Evolutionary conservation across 2,888 invertebrate genomes (phyloP).

Genomic region (Cataglyphis cursor): DNA sequence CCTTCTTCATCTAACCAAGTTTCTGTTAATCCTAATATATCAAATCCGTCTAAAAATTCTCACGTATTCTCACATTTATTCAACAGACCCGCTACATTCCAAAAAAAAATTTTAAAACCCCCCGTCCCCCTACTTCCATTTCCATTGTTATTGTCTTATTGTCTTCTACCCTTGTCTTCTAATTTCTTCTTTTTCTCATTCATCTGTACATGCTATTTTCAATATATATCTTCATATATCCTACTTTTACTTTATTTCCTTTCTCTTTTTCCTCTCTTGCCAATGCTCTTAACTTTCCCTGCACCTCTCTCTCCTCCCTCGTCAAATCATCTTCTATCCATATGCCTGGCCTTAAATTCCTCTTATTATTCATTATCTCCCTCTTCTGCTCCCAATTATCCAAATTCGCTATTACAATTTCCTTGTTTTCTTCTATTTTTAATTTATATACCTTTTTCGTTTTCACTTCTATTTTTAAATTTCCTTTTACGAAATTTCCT

Average conservation of each 20-base stretch:
- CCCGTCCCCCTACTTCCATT: neutral
- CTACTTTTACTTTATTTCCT: conserved; percentile 46
- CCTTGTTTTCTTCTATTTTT: neutral
- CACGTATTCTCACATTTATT: conserved; percentile 4
- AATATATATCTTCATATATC: conserved; percentile 32
- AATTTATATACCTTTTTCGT: neutral
- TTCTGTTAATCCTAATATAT: conserved; percentile 10
- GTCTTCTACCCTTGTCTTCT: neutral
- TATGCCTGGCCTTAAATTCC: conserved; percentile 30
- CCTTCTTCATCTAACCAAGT: neutral
- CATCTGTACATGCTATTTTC: neutral
- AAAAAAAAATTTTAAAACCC: conserved; percentile 10
- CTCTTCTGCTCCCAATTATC: conserved; percentile 44
- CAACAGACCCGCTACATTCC: conserved; percentile 7
- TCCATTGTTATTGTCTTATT: neutral
- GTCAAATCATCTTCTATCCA: conserved; percentile 61
- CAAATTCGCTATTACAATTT: conserved; percentile 27
- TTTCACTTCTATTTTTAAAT: neutral
- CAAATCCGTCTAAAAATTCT: conserved; percentile 1
- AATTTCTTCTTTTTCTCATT: neutral
- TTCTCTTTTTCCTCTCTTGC: conserved; percentile 52
- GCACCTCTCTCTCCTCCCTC: conserved; percentile 54
- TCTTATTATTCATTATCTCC: conserved; percentile 45
- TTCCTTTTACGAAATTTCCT: neutral
- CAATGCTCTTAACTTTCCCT: conserved; percentile 29